These are phyloP conservation scores for Rhadinocentrus ornatus DNA, from an alignment of 2,797 vertebrate genomes.

Conservation along the genomic window DNA sequence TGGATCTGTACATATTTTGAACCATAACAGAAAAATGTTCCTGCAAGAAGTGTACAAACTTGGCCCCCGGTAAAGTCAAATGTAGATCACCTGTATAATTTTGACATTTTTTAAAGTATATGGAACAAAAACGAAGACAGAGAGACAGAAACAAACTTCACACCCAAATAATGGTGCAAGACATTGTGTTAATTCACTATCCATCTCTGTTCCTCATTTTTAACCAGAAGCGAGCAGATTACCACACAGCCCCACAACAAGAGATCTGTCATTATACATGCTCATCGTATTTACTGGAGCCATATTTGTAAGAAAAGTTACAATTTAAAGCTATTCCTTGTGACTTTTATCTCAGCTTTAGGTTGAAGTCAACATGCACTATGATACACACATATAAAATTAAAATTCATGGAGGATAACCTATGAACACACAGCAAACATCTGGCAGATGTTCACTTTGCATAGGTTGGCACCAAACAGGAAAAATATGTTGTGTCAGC, in stretches of 20 bases:
- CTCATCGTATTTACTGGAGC: conserved; percentile 23
- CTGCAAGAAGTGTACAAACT: conserved; percentile 31
- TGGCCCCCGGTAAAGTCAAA: conserved; percentile 20
- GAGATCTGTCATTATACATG: conserved; percentile 18
- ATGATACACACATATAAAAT: conserved; percentile 40
- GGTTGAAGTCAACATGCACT: conserved; percentile 53
- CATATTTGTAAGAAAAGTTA: conserved; percentile 24
- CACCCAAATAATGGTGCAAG: conserved; percentile 38
- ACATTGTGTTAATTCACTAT: conserved; percentile 16
- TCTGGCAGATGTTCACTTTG: conserved; percentile 71
- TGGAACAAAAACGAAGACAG: conserved; percentile 9
- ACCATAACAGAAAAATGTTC: conserved; percentile 6
- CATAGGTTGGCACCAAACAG: conserved; percentile 71
- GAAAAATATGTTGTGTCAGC: conserved; percentile 47
- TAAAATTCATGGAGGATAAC: conserved; percentile 51
- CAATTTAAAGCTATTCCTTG: conserved; percentile 34
- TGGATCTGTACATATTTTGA: conserved; percentile 16
- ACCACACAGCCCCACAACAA: conserved; percentile 24
- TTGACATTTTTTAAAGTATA: conserved; percentile 19
- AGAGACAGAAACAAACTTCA: conserved; percentile 49
- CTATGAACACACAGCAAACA: conserved; percentile 59
- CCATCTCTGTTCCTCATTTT: conserved; percentile 8
- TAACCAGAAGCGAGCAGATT: conserved; percentile 29
- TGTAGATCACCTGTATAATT: conserved; percentile 13
- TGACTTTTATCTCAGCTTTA: conserved; percentile 38